A percentile compares a stretch with the other conserved stretches of the same genome.
These are phyloP conservation scores for Cydia splendana DNA, from an alignment of 1,140 invertebrate genomes.

Conservation along the genomic window DNA sequence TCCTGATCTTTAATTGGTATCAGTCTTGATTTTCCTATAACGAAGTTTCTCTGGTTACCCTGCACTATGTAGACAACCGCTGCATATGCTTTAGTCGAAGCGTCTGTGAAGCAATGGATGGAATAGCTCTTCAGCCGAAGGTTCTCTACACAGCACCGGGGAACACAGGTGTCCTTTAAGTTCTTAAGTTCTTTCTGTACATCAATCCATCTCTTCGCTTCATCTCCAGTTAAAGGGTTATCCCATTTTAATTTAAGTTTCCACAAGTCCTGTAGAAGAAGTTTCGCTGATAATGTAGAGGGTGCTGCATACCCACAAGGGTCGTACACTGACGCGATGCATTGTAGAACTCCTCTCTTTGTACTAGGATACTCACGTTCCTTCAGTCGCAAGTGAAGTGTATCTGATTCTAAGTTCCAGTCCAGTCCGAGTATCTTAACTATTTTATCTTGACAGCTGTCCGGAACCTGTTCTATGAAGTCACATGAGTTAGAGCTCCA, in stretches of 20 bases:
- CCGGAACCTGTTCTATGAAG: not conserved
- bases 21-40: conserved; percentile 20
- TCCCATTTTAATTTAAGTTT: conserved; percentile 11
- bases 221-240: not conserved
- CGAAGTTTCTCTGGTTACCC: not conserved
- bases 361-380: not conserved
- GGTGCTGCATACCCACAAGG: conserved; percentile 21
- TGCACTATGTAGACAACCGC: conserved; percentile 9
- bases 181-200: not conserved
- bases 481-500: conserved; percentile 17
- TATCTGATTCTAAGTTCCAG: not conserved
- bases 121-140: not conserved
- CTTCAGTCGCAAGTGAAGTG: not conserved
- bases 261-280: conserved; percentile 21
- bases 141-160: not conserved
- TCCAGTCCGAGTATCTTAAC: conserved; percentile 14
- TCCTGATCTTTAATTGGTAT: not conserved
- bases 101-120: conserved; percentile 24
- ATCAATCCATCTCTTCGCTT: not conserved
- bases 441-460: too few relatives aligned
- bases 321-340: conserved; percentile 32
- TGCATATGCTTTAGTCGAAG: conserved; percentile 32
- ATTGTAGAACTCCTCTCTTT: conserved; percentile 23
- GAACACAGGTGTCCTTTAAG: not conserved
- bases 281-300: conserved; percentile 7